A percentile compares a stretch with the other conserved stretches of the same genome.
phyloP scores from a whole-genome alignment of 2,888 invertebrate species.

The Tipula unca region DNA sequence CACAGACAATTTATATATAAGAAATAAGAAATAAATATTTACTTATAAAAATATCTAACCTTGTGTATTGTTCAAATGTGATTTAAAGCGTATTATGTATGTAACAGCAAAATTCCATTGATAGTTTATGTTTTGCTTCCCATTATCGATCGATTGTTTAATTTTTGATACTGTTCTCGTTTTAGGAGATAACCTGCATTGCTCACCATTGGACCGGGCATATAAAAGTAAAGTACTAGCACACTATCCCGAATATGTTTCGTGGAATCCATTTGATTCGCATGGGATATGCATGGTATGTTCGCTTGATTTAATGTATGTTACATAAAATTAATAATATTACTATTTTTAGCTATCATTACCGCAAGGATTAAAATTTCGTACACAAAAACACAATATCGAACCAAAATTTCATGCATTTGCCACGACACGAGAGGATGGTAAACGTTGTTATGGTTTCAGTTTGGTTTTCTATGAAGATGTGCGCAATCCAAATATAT shows the following conservation, averaged over 20 bases:
- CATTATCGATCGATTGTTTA: neutral
- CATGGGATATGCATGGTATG: constrained; percentile 94
- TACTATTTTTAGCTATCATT: constrained; percentile 69
- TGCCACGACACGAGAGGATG: constrained; percentile 95
- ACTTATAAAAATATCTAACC: neutral
- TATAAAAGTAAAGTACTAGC: constrained; percentile 91
- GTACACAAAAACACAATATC: constrained; percentile 83
- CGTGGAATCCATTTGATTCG: constrained; percentile 85
- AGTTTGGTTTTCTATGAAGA: constrained; percentile 95
- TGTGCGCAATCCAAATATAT: constrained; percentile 84
- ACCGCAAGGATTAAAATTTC: constrained; percentile 89
- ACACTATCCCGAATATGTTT: constrained; percentile 87
- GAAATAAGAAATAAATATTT: neutral
- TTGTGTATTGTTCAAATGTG: neutral
- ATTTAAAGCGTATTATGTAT: neutral
- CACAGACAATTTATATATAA: neutral
- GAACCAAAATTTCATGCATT: constrained; percentile 92
- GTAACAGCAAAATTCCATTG: neutral
- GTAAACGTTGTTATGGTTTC: constrained; percentile 87
- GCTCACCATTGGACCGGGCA: constrained; percentile 86
- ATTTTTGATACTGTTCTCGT: constrained; percentile 27
- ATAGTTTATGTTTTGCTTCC: too few relatives aligned
- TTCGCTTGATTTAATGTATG: constrained; percentile 23
- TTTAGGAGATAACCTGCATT: constrained; percentile 73
- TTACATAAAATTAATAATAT: neutral